Conservation (phyloP, 2,113 vertebrate genomes). For the Scartelaos histophorus region DNA sequence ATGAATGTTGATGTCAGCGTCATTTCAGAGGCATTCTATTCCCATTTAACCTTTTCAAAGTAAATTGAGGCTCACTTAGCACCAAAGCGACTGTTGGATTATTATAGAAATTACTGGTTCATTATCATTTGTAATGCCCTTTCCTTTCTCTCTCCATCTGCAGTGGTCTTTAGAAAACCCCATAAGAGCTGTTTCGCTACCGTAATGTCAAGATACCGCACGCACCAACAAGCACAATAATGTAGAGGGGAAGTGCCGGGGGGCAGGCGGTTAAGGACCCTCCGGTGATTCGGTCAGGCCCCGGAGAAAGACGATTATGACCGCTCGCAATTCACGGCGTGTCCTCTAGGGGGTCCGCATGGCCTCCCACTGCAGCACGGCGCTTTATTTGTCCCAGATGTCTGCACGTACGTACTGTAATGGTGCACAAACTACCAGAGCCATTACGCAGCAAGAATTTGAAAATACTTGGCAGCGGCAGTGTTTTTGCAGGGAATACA, state of each 20-base stretch:
- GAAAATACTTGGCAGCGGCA: constrained; percentile 12
- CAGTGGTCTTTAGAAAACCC: constrained; percentile 33
- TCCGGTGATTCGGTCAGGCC: constrained; percentile 32
- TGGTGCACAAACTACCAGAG: neutral
- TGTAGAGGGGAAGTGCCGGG: constrained; percentile 36
- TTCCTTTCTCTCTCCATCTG: constrained; percentile 9
- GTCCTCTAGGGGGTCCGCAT: constrained; percentile 25
- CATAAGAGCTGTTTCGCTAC: constrained; percentile 30
- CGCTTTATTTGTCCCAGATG: constrained; percentile 46
- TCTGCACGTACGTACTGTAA: constrained; percentile 13
- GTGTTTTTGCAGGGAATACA: constrained; percentile 25
- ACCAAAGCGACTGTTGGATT: constrained; percentile 43
- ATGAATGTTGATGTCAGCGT: neutral
- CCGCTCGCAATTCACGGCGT: constrained; percentile 29
- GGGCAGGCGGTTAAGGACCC: constrained; percentile 36
- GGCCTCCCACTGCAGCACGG: constrained; percentile 36
- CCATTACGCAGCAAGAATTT: constrained; percentile 10
- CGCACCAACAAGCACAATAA: constrained; percentile 48
- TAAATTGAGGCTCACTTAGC: constrained; percentile 55
- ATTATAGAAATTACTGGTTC: constrained; percentile 50
- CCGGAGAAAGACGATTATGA: constrained; percentile 42
- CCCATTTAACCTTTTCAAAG: constrained; percentile 54
- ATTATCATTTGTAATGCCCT: constrained; percentile 46
- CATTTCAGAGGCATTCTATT: neutral
- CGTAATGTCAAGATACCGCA: constrained; percentile 45